A percentile compares a stretch with the other conserved stretches of the same genome.
phyloP scores from a whole-genome alignment of 2,888 invertebrate species.

The Phragmatobia fuliginosa region DNA sequence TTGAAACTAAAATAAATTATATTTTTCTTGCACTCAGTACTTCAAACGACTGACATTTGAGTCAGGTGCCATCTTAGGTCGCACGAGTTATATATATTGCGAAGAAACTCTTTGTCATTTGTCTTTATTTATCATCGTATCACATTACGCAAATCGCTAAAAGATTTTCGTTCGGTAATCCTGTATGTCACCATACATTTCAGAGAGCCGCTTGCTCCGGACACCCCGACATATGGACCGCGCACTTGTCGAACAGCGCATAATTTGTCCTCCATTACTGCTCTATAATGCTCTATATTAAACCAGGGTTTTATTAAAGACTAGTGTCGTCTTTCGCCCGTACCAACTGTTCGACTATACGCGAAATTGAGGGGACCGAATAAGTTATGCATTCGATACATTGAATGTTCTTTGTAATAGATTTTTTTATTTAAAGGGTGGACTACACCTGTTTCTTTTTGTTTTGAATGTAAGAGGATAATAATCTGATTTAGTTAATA shows the following conservation, averaged over 20 bases:
- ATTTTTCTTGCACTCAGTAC: too few relatives aligned
- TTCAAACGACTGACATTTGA: too few relatives aligned
- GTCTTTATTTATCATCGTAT: background rate
- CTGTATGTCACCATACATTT: conserved; percentile 56
- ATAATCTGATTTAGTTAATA: conserved; percentile 11
- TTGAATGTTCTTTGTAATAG: conserved; percentile 80
- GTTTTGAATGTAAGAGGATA: conserved; percentile 30
- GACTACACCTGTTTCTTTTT: conserved; percentile 71
- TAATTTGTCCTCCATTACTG: conserved; percentile 85
- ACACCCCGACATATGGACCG: conserved; percentile 83
- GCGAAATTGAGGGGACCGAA: conserved; percentile 61
- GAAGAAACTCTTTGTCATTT: background rate
- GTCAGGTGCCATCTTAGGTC: too few relatives aligned
- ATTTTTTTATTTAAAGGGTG: conserved; percentile 68
- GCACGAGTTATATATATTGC: background rate
- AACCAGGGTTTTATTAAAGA: conserved; percentile 80
- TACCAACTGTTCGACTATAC: conserved; percentile 74
- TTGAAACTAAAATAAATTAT: too few relatives aligned
- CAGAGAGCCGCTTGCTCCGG: conserved; percentile 67
- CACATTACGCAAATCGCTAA: background rate
- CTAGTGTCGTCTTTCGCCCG: conserved; percentile 79
- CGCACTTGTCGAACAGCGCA: conserved; percentile 81
- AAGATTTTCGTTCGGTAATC: background rate
- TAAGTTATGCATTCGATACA: conserved; percentile 84
- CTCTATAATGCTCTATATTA: conserved; percentile 71